Evolutionary conservation across 2,888 invertebrate species (phyloP).

Genomic region (Pristionchus arcanus): DNA sequence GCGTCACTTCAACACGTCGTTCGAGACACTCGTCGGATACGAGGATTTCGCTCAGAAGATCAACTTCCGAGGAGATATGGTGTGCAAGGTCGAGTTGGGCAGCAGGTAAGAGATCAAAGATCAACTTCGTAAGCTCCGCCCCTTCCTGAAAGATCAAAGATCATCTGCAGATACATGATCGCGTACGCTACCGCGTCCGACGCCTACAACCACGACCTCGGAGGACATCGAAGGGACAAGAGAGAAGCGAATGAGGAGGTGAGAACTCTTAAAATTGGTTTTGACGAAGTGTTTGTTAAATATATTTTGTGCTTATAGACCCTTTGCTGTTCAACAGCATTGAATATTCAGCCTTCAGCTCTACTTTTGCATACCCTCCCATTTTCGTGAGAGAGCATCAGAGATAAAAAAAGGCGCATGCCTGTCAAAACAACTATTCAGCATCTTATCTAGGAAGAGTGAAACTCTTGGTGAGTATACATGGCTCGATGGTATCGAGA

Average conservation of each 20-base stretch:
- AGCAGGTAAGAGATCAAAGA: conserved; percentile 61
- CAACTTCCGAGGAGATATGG: conserved; percentile 68
- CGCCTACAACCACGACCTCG: conserved; percentile 27
- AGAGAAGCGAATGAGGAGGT: conserved; percentile 7
- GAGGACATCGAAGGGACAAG: conserved; percentile 8
- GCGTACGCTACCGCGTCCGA: conserved; percentile 54
- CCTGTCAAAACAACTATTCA: too few relatives aligned
- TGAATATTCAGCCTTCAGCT: too few relatives aligned
- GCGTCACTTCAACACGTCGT: conserved; percentile 64
- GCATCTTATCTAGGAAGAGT: too few relatives aligned
- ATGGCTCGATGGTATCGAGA: too few relatives aligned
- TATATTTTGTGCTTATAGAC: too few relatives aligned
- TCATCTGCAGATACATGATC: conserved; percentile 43
- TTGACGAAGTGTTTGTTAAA: too few relatives aligned
- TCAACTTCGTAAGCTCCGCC: neutral
- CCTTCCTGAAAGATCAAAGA: conserved; percentile 1
- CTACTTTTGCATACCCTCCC: too few relatives aligned
- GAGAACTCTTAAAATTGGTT: too few relatives aligned
- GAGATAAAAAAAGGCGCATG: too few relatives aligned
- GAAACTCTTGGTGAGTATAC: too few relatives aligned
- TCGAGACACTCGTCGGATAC: conserved; percentile 68
- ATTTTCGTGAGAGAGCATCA: too few relatives aligned
- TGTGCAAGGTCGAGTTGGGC: conserved; percentile 69
- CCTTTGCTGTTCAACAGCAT: too few relatives aligned
- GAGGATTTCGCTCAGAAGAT: conserved; percentile 71